Evolutionary conservation across 2,888 invertebrate genomes (phyloP), one percentile per base, ranked within the genome.

Genomic region (Tinea semifulvella): DNA sequence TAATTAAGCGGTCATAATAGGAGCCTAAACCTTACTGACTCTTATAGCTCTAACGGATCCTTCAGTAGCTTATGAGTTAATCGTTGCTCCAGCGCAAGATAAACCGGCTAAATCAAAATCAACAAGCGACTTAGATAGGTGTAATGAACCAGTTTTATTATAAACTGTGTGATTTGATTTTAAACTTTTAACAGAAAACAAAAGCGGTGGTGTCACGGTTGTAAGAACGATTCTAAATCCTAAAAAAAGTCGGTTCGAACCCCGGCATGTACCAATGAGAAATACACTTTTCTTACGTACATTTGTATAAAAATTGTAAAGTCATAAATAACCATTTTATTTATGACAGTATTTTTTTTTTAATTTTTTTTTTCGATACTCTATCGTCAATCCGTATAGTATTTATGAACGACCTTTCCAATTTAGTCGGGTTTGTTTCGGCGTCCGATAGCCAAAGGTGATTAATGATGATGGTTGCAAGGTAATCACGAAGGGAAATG

Each of bases 381-480:
- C n/a, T n/a, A n/a, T n/a, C n/a, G n/a, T n/a, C n/a, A n/a, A n/a
- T n/a, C 25, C 8, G 5, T 22, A 22, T 22, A 5, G 25, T 22
- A 22, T 22, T 7, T 7, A 22, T 7, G 8, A 22, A 8, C 11
- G 11, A 22, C 40, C 40, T 8, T 17, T 14, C 13, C 2, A 10
- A 40, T 2, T 14, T 3, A 22, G 20, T 13, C n/a, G 40, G 40
- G 19, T 40, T 40, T 22, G 13, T 14, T 20, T 20, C 40, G 40
- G 40, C 40, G 40, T 40, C 40, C 22, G 20, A 40, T 40, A 40
- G 40, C 22, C 22, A 40, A 22, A 40, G 20, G 48, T 52, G 54
- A 56, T 56, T 55, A 53, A 56, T 54, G 55, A 52, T 55, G 53
- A 53, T 51, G 53, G 46, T 50, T 35, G 40, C 46, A 14, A 40